A percentile compares a stretch with the other conserved stretches of the same genome.
phyloP scores from a whole-genome alignment of 2,888 invertebrate genomes.

The Poecilobothrus nobilitatus region DNA sequence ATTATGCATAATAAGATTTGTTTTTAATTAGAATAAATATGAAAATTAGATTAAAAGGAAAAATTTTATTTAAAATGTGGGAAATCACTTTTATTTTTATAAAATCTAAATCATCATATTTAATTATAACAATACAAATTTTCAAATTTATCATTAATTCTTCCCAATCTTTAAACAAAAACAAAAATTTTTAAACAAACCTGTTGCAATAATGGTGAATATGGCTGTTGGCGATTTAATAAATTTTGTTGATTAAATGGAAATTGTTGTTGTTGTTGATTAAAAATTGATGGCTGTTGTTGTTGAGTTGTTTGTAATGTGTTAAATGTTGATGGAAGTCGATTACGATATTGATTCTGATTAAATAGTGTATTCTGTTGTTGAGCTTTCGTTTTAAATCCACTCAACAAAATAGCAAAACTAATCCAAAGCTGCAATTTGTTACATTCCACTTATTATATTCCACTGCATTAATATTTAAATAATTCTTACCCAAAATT shows the following conservation, averaged over 20 bases:
- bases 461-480: not conserved
- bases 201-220: conserved; percentile 24
- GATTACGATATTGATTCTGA: conserved; percentile 7
- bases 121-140: too few relatives aligned
- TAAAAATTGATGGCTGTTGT: conserved; percentile 27
- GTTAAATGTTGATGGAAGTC: not conserved
- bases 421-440: not conserved
- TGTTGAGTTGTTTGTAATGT: not conserved
- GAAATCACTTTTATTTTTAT: too few relatives aligned
- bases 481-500: conserved; percentile 24
- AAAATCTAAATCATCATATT: too few relatives aligned
- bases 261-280: conserved; percentile 29
- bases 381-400: not conserved
- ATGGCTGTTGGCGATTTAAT: conserved; percentile 28
- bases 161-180: not conserved
- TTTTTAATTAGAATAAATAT: too few relatives aligned
- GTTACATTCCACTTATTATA: not conserved
- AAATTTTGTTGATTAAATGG: conserved; percentile 22
- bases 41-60: not conserved
- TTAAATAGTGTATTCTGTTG: conserved; percentile 5
- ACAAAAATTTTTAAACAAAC: not conserved
- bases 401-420: not conserved
- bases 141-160: too few relatives aligned
- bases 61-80: too few relatives aligned
- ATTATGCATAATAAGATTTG: too few relatives aligned